Evolutionary conservation across 1,140 invertebrate genomes (phyloP).

Genomic region (Zeugodacus cucurbitae): DNA sequence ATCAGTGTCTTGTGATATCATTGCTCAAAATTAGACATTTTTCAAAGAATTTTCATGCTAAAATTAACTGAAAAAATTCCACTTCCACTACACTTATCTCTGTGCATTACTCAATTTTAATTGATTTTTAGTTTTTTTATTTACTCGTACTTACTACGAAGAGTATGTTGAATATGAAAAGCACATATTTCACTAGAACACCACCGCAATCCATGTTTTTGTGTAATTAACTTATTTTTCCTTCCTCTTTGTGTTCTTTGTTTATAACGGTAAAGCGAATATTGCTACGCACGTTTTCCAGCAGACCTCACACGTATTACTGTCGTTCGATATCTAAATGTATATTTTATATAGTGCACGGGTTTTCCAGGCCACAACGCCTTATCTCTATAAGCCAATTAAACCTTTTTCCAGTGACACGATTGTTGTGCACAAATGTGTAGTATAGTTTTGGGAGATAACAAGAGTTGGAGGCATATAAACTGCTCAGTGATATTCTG

Average conservation of each 20-base stretch:
- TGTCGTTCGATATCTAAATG: neutral
- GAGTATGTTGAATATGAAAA: slow-evolving; percentile 85
- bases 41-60: too few relatives aligned
- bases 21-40: neutral
- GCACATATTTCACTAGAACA: slow-evolving; percentile 83
- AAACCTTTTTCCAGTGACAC: neutral
- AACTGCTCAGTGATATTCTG: neutral
- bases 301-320: neutral
- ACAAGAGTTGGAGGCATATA: neutral
- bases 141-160: slow-evolving; percentile 78
- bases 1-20: neutral
- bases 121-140: too few relatives aligned
- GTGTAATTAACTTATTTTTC: neutral
- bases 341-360: neutral
- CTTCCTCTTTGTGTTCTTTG: neutral
- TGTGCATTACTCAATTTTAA: too few relatives aligned
- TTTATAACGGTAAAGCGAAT: neutral
- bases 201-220: slow-evolving; percentile 73
- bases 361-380: neutral
- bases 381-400: neutral
- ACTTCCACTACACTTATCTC: too few relatives aligned
- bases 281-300: neutral
- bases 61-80: too few relatives aligned
- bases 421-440: neutral
- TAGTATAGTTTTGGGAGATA: slow-evolving; percentile 12